phyloP scores from a whole-genome alignment of 53 echinoderm and acorn worm genomes.

The Echinometra lucunter region DNA sequence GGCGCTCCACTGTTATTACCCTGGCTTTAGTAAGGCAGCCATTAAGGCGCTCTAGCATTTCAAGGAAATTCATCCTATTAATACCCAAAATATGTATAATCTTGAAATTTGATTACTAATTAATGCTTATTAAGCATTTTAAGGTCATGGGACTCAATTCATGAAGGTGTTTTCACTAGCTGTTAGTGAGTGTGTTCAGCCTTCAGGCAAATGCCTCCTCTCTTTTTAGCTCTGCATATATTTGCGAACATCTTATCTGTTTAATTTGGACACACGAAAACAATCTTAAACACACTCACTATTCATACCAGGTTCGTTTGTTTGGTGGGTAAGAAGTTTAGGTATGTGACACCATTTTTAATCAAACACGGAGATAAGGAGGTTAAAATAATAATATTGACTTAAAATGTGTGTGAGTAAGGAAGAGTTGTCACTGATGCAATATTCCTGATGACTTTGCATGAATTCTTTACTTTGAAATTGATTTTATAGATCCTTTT shows the following conservation, averaged over 20 bases:
- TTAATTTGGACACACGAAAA: constrained; percentile 24
- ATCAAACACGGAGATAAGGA: constrained; percentile 51
- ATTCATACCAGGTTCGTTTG: constrained; percentile 4
- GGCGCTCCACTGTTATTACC: no score
- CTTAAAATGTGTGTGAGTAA: not conserved
- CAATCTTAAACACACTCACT: constrained; percentile 43
- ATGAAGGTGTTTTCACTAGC: not conserved
- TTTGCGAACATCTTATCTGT: constrained; percentile 63
- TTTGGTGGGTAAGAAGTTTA: constrained; percentile 46
- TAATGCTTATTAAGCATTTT: not conserved
- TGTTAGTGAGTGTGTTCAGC: not conserved
- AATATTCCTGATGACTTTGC: not conserved
- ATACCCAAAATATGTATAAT: no score
- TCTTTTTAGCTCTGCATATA: constrained; percentile 38
- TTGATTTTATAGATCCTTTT: no score
- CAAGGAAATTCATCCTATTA: no score
- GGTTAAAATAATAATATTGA: constrained; percentile 45
- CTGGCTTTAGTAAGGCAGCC: no score
- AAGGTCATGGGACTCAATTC: not conserved
- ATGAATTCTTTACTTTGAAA: no score
- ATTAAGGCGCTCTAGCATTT: no score
- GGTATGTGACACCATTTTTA: constrained; percentile 57
- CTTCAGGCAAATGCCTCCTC: not conserved
- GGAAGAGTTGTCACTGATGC: not conserved
- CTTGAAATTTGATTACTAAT: not conserved